Percentiles rank a stretch among this genome's conserved stretches.
phyloP scores from a whole-genome alignment of 2,113 vertebrate genomes.

The Lota lota region DNA sequence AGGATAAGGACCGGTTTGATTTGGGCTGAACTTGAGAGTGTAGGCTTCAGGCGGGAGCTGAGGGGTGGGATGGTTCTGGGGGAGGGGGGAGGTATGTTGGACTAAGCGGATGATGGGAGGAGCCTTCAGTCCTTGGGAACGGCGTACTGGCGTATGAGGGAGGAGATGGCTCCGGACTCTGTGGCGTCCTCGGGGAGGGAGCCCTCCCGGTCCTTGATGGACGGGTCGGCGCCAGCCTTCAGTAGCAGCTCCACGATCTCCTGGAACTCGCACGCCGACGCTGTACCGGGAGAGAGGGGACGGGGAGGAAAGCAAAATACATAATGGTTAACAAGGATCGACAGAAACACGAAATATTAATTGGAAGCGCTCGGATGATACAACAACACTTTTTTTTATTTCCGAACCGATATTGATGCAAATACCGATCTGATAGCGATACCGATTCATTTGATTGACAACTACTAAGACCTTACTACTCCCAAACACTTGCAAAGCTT shows the following conservation, averaged over 20 bases:
- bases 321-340: too few species aligned
- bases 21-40: not conserved
- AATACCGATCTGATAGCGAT: too few species aligned
- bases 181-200: slow-evolving; percentile 92
- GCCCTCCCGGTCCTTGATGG: slow-evolving; percentile 88
- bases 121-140: slow-evolving; percentile 70
- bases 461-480: too few species aligned
- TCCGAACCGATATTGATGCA: too few species aligned
- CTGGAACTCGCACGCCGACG: slow-evolving; percentile 91
- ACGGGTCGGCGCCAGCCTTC: slow-evolving; percentile 82
- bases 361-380: too few species aligned
- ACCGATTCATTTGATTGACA: too few species aligned
- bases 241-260: slow-evolving; percentile 93
- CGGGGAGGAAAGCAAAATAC: not conserved
- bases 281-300: slow-evolving; percentile 55
- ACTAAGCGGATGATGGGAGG: not conserved
- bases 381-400: too few species aligned
- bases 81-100: slow-evolving; percentile 1
- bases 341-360: too few species aligned
- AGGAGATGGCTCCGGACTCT: slow-evolving; percentile 81
- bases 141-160: slow-evolving; percentile 79
- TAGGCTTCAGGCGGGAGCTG: too few species aligned
- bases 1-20: not conserved
- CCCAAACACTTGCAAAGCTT: too few species aligned
- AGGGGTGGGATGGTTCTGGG: not conserved